These are phyloP conservation scores for Trichopoda pennipes DNA, from an alignment of 2,888 invertebrate species.

Conservation along the genomic window DNA sequence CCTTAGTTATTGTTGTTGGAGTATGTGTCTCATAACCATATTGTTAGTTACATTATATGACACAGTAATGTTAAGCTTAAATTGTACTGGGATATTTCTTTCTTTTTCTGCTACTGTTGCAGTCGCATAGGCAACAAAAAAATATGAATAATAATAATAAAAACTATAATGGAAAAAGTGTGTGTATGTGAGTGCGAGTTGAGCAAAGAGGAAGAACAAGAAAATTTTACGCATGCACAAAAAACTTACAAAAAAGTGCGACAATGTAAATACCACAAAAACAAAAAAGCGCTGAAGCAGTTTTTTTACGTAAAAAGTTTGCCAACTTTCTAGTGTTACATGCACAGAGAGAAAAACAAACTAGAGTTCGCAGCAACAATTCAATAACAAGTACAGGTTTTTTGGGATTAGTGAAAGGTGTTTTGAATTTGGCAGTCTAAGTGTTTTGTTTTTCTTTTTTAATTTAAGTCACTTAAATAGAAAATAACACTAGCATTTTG, in stretches of 20 bases:
- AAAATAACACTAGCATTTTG: no score
- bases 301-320: conserved; percentile 13
- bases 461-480: no score
- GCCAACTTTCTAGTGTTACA: neutral
- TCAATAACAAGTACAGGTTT: conserved; percentile 22
- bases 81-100: conserved; percentile 43
- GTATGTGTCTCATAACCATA: conserved; percentile 62
- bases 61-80: conserved; percentile 65
- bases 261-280: neutral
- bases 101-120: neutral
- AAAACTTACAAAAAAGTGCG: conserved; percentile 15
- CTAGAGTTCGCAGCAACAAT: neutral
- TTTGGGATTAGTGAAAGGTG: neutral
- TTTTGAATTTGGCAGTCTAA: no score
- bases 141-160: conserved; percentile 23
- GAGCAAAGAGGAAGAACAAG: neutral
- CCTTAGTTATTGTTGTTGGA: conserved; percentile 15
- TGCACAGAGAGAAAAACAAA: neutral
- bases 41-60: conserved; percentile 64
- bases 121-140: conserved; percentile 21
- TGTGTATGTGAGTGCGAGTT: neutral
- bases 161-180: conserved; percentile 37
- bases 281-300: conserved; percentile 7
- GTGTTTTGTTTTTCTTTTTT: no score
- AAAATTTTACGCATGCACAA: conserved; percentile 38